Evolutionary conservation across 1,140 invertebrate genomes (phyloP), one percentile per base, ranked within the genome.

Genomic region (Lycorma delicatula): DNA sequence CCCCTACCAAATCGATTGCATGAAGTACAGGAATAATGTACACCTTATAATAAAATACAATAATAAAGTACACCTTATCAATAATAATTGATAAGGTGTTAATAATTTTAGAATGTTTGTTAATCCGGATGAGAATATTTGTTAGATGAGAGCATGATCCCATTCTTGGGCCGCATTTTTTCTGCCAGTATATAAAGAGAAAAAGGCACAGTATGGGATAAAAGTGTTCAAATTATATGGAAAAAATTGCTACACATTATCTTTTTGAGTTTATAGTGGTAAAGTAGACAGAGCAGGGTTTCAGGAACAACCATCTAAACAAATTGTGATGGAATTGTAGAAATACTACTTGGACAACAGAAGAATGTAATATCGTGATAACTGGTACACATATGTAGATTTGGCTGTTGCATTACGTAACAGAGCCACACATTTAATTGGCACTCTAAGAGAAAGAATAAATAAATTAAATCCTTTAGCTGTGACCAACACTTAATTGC

Each of bases 81-180:
- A n/a, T n/a, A 20, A 54, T 64, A 12, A 27, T 65, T 38, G 55
- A 65, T 34, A 26, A 67, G 22, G 48, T 52, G 52, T 52, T 25
- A 63, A 60, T 36, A n/a, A n/a, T 69, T 63, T 54, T 47, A 63
- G 36, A 61, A 61, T 34, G 31, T 61, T n/a, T 22, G 60, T 61
- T 13, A 61, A 55, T 22, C 61, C n/a, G n/a, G n/a, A n/a, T 22
- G n/a, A 61, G 52, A 59, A 58, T 16, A 54, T 68, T 47, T 63
- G 63, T 58, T 70, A 53, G 68, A 71, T 62, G n/a, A 66, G 63
- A 63, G 64, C 12, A 60, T 70, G 58, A 50, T 72, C 48, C 67
- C 69, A 31, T n/a, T 69, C 49, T 41, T 60, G 46, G 67, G 68
- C 16, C 58, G 65, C 49, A 60, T 71, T 27, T 20, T 48, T 12